Conservation (phyloP, 2,113 vertebrate genomes). For the Thinocorus orbignyianus region DNA sequence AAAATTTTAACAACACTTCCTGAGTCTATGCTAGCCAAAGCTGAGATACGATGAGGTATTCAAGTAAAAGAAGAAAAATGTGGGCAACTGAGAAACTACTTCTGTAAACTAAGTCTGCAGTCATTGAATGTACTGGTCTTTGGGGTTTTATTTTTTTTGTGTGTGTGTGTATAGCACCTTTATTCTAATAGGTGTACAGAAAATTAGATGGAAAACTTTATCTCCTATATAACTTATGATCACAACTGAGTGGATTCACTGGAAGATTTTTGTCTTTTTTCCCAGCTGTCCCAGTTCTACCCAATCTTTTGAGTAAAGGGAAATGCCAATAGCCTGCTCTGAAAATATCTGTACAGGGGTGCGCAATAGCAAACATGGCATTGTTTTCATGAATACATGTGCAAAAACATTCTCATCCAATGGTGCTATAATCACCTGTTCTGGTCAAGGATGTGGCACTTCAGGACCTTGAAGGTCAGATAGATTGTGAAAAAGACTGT, state of each 20-base stretch:
- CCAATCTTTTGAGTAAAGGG: not conserved
- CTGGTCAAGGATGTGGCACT: not conserved
- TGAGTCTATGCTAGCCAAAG: not conserved
- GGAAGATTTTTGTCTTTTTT: not conserved
- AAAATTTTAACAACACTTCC: not conserved
- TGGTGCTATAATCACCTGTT: not conserved
- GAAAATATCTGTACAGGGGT: accelerated
- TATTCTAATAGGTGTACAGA: not conserved
- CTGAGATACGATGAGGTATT: not conserved
- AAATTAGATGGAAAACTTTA: not conserved
- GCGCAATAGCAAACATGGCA: accelerated
- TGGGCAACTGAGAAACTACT: not conserved
- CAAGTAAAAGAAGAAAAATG: not conserved
- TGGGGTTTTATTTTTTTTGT: not conserved
- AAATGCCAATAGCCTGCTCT: not conserved
- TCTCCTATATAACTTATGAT: not conserved
- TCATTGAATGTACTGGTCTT: not conserved
- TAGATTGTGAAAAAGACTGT: not conserved
- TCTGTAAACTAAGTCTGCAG: not conserved
- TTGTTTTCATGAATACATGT: accelerated
- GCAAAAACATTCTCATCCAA: accelerated
- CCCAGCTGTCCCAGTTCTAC: not conserved
- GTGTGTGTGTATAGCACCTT: not conserved
- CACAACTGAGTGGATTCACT: not conserved
- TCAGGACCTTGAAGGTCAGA: not conserved